Evolutionary conservation across 1,140 invertebrate genomes (phyloP).

Genomic region (Drosophila jambulina): DNA sequence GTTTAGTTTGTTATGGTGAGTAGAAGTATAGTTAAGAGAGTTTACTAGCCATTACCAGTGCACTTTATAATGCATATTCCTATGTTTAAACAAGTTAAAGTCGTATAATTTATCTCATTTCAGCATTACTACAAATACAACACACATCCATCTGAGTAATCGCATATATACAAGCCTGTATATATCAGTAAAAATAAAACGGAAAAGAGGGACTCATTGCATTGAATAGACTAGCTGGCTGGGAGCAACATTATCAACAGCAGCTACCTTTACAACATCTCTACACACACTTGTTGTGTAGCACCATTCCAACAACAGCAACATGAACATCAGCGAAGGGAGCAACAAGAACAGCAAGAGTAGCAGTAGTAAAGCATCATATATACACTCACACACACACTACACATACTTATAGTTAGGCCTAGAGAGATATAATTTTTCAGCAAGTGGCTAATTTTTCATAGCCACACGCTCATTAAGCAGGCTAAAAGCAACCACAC

Average conservation of each 20-base stretch:
- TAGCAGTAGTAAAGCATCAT: conserved; percentile 47
- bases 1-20: conserved; percentile 84
- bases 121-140: conserved; percentile 62
- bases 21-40: neutral
- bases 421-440: conserved; percentile 70
- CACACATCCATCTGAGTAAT: conserved; percentile 34
- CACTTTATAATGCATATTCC: neutral
- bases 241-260: conserved; percentile 35
- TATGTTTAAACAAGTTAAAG: neutral
- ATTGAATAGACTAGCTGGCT: conserved; percentile 49
- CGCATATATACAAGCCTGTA: conserved; percentile 40
- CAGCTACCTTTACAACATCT: conserved; percentile 37
- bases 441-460: conserved; percentile 82
- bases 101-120: neutral
- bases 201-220: conserved; percentile 53
- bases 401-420: conserved; percentile 59
- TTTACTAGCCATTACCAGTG: no score
- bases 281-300: conserved; percentile 68
- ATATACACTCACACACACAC: conserved; percentile 50
- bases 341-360: conserved; percentile 11
- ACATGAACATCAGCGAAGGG: conserved; percentile 16
- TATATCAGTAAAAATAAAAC: conserved; percentile 45
- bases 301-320: conserved; percentile 68
- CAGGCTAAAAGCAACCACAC: conserved; percentile 45
- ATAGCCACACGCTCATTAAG: conserved; percentile 78